Base-by-base conservation (phyloP, 2,113 vertebrate species). In the Lepus timidus region DNA sequence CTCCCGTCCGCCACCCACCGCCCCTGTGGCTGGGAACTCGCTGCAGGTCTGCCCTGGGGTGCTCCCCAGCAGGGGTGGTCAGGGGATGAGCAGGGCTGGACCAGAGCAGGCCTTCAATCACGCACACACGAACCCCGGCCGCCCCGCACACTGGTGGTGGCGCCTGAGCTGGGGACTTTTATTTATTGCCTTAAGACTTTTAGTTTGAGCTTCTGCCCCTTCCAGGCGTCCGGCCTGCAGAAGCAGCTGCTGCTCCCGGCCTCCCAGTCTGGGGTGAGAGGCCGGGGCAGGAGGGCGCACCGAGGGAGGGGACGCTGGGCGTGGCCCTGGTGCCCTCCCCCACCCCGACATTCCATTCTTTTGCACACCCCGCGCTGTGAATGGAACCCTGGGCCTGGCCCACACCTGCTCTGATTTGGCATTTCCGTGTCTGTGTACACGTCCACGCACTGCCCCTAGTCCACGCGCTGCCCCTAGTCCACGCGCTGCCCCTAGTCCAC, bases 331-430 rank as follows among this genome's bases (percentile, higher is more conserved):
- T 2, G 39, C 8, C 62, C 33, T n/a, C 39, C 31, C 94, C 6
- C 61, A 36, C 13, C 81, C 95, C 70, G 84, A 97, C 96, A 97
- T 98, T 98, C 97, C 93, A 58, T 85, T 96, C 92, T 3, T 83
- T 89, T 81, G 94, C 97, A 94, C 94, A 97, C 91, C 67, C 92
- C 64, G 71, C 92, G 83, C 80, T 97, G 93, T 97, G 98, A 98
- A 98, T 55, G 75, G 29, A 39, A 7, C 58, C 97, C 96, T 94
- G 1, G 64, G 39, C 71, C 49, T 10, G 0, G 25, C 62, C 44
- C 44, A 44, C 44, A 44, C 44, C 84, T 23, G 0, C 71, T 84
- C 93, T 33, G 83, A 76, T 68, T 93, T 96, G 91, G 97, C 93
- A 31, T 97, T 76, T 94, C 67, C 23, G 23, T 97, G 96, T 71